phyloP scores from a whole-genome alignment of 1,140 invertebrate genomes.

The Drosophila equinoxialis region DNA sequence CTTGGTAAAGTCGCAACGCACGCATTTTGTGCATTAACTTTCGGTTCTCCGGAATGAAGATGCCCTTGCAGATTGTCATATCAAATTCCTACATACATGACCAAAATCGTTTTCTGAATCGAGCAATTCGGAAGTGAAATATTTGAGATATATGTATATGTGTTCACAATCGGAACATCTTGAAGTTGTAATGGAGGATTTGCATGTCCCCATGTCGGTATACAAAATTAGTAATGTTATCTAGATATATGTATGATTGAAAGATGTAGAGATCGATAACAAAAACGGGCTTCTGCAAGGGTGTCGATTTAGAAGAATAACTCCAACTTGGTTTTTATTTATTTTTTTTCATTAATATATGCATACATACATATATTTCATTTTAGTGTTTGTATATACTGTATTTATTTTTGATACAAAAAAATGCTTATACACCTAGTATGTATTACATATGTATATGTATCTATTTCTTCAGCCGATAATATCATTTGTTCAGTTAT shows the following conservation, averaged over 20 bases:
- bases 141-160: too few species aligned
- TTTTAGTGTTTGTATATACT: constrained; percentile 28
- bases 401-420: background rate
- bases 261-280: too few species aligned
- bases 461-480: constrained; percentile 8
- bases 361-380: background rate
- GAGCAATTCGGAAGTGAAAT: too few species aligned
- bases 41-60: background rate
- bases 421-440: background rate
- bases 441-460: background rate
- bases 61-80: constrained; percentile 15
- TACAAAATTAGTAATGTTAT: too few species aligned
- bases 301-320: background rate
- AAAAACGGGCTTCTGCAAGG: background rate
- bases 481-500: background rate
- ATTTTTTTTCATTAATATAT: background rate
- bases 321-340: constrained; percentile 21
- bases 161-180: too few species aligned
- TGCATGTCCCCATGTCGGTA: too few species aligned
- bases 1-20: background rate
- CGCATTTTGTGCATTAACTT: background rate
- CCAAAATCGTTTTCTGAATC: too few species aligned
- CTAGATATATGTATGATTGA: too few species aligned
- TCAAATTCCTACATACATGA: background rate
- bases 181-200: too few species aligned